Percentiles rank a stretch among this genome's conserved stretches.
Evolutionary conservation across 1,140 invertebrate genomes (phyloP).

Genomic region (Ostrea denselamellosa): DNA sequence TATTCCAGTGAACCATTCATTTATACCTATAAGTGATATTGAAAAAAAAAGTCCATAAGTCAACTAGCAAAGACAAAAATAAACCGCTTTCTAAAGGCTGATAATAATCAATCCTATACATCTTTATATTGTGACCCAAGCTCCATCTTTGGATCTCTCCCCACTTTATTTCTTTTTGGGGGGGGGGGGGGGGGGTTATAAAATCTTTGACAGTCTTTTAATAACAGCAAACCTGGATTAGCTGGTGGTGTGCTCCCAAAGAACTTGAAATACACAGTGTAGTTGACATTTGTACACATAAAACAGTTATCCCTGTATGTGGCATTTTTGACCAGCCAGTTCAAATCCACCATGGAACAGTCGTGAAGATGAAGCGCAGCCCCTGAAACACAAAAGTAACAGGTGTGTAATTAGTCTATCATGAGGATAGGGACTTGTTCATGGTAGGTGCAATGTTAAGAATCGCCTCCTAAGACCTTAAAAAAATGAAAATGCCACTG

Average conservation of each 20-base stretch:
- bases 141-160: no score
- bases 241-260: conserved; percentile 57
- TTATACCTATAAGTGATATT: no score
- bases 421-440: no score
- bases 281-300: conserved; percentile 81
- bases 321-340: conserved; percentile 85
- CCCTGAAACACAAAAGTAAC: conserved; percentile 32
- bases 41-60: no score
- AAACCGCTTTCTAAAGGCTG: background rate
- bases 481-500: no score
- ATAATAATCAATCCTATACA: background rate
- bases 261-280: conserved; percentile 71
- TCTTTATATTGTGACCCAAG: no score
- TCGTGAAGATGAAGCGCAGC: conserved; percentile 75
- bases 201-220: background rate
- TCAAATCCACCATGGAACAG: conserved; percentile 82
- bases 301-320: conserved; percentile 86
- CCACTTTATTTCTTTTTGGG: no score
- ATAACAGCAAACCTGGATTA: conserved; percentile 59
- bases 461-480: no score
- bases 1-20: no score
- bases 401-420: no score
- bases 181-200: background rate
- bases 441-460: no score
- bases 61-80: background rate